Base-by-base conservation (phyloP, 1,140 invertebrate genomes). In the Hycleus cichorii region DNA sequence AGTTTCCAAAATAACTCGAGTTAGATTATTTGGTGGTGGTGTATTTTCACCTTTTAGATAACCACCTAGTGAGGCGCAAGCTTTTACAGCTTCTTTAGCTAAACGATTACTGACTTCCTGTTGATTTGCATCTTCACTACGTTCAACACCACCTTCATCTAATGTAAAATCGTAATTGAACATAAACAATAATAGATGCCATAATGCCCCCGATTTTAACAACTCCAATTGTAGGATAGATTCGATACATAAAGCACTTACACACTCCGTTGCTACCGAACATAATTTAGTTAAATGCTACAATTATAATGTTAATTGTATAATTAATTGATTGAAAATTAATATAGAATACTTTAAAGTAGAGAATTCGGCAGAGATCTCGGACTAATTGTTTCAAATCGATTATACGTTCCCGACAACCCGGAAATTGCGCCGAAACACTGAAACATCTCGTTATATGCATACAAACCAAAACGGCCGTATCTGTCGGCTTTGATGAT, bases 91-190 rank as follows among this genome's bases (percentile, higher is more conserved):
- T 61, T 88, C 80, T 72, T 93, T 91, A 0, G 97, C 95, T 59
- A 99, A 78, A 65, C 88, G 85, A 76, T 99, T 99, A 6, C 89
- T 84, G 7, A 94, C 81, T 77, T 97, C 91, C 81, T 97, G 82
- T 45, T 75, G 69, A 62, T 97, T 98, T 4, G 87, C 83, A 32
- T 90, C 86, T 70, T 90, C 86, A 63, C 81, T 85, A 57, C 87
- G 80, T 71, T 94, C 88, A 10, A 98, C 90, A 0, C 95, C 96
- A 53, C 95, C 92, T 78, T 99, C 97, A 55, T 97, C 92, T 55
- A 99, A 77, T 0, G 97, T 99, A 73, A 91, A 99, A 78, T 99
- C 97, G 72, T 98, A 99, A 45, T 88, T 87, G 74, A 99, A 97
- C 69, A 95, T 85, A 66, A 91, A 91, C 0, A 90, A 80, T 48